Conservation (phyloP, 2,113 vertebrate genomes). For the Peucedramus taeniatus region DNA sequence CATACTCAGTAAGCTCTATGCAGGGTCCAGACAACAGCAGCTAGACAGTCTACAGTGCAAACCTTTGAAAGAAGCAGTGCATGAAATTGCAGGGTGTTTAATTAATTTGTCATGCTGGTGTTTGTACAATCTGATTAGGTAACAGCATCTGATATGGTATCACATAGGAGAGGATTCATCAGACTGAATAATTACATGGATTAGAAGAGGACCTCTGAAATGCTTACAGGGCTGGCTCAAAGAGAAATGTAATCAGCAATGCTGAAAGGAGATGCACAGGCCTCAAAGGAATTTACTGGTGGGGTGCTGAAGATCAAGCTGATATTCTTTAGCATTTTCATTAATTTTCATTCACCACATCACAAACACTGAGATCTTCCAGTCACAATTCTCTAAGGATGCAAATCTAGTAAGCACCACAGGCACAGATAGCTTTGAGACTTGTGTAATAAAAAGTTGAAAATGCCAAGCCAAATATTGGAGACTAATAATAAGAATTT, state of each 20-base stretch:
- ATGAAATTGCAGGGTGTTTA: conserved; percentile 40
- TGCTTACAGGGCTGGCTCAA: not conserved
- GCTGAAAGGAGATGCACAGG: not conserved
- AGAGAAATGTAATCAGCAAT: conserved; percentile 7
- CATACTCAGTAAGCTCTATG: not conserved
- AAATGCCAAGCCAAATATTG: conserved; percentile 34
- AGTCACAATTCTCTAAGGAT: no score
- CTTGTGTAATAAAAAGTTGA: not conserved
- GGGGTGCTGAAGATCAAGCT: not conserved
- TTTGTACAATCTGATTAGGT: conserved; percentile 56
- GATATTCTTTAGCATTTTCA: conserved; percentile 12
- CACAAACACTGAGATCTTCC: not conserved
- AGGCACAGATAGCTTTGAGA: not conserved
- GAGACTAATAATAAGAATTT: conserved; percentile 19
- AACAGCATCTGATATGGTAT: conserved; percentile 46
- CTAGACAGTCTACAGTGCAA: not conserved
- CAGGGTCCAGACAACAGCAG: not conserved
- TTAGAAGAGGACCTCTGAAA: conserved; percentile 52
- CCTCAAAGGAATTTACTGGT: conserved; percentile 5
- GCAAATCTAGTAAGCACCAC: not conserved
- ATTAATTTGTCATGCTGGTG: conserved; percentile 46
- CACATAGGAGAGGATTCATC: conserved; percentile 30
- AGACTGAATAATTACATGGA: conserved; percentile 57
- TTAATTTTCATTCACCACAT: conserved; percentile 13
- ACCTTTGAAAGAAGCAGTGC: conserved; percentile 37